A percentile compares a stretch with the other conserved stretches of the same genome.
These are phyloP conservation scores for Pyrrhia umbra DNA, from an alignment of 2,888 invertebrate species.

Conservation along the genomic window DNA sequence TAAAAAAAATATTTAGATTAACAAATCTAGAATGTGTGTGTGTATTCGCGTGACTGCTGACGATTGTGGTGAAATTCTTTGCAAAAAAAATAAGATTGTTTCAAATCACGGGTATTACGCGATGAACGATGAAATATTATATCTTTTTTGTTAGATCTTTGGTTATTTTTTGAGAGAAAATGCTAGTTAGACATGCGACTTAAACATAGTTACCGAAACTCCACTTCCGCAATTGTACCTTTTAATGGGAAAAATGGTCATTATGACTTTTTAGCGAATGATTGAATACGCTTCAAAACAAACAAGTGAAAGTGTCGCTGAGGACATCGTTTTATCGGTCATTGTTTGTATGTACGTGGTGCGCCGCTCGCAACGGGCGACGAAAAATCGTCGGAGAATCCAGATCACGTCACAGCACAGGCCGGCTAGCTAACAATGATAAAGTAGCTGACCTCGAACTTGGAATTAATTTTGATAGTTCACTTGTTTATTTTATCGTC, in stretches of 20 bases:
- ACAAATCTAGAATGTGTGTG: slow-evolving; percentile 60
- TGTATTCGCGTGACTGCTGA: slow-evolving; percentile 80
- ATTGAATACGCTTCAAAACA: slow-evolving; percentile 43
- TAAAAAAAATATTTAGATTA: slow-evolving; percentile 37
- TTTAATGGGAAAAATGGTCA: slow-evolving; percentile 40
- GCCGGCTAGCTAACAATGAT: slow-evolving; percentile 66
- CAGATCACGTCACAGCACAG: slow-evolving; percentile 68
- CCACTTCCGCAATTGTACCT: slow-evolving; percentile 42
- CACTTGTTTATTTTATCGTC: slow-evolving; percentile 44
- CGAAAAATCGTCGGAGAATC: slow-evolving; percentile 54
- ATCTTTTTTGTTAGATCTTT: slow-evolving; percentile 74
- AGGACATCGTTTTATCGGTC: slow-evolving; percentile 28
- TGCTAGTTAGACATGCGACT: slow-evolving; percentile 77
- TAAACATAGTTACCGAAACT: slow-evolving; percentile 62
- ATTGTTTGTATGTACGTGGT: slow-evolving; percentile 48
- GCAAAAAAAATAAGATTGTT: slow-evolving; percentile 80
- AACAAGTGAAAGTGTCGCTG: slow-evolving; percentile 62
- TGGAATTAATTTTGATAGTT: slow-evolving; percentile 58
- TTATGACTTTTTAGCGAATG: slow-evolving; percentile 38
- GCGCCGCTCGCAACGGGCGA: slow-evolving; percentile 17
- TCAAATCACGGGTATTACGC: slow-evolving; percentile 82
- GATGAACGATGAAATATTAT: slow-evolving; percentile 75
- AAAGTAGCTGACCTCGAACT: slow-evolving; percentile 70
- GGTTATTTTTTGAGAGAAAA: slow-evolving; percentile 75
- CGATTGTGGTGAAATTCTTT: slow-evolving; percentile 80